Evolutionary conservation across 2,797 vertebrate species (phyloP).

Genomic region (Orientallactaga sibirica): DNA sequence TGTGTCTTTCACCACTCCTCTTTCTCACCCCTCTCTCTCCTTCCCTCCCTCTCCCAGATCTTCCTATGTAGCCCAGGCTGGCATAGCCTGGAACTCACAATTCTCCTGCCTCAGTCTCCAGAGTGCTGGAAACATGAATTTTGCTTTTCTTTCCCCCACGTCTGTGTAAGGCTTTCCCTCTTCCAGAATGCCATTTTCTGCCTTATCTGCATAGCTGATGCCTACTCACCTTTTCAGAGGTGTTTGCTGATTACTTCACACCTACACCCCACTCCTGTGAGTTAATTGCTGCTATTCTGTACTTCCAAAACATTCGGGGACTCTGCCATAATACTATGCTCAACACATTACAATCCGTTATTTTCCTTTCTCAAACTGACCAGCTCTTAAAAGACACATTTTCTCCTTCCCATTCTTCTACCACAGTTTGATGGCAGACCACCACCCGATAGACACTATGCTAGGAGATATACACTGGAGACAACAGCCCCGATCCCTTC

Average conservation of each 20-base stretch:
- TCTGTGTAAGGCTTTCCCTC: not conserved
- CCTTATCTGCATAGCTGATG: constrained; percentile 48
- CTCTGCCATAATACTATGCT: not conserved
- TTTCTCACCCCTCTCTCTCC: not conserved
- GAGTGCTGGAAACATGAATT: not conserved
- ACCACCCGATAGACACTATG: not conserved
- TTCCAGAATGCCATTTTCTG: not conserved
- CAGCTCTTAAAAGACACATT: not conserved
- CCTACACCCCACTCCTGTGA: not conserved
- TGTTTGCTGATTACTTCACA: constrained; percentile 62
- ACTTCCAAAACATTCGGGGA: not conserved
- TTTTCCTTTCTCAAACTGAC: not conserved
- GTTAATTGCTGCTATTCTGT: constrained; percentile 1
- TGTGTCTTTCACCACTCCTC: too few relatives aligned
- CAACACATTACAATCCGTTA: not conserved
- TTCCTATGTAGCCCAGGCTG: not conserved
- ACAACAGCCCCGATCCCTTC: not conserved
- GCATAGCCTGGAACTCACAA: not conserved
- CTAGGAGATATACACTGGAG: not conserved
- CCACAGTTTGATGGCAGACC: not conserved
- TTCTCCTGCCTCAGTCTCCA: not conserved
- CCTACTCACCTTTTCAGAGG: not conserved
- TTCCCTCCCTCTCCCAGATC: too few relatives aligned
- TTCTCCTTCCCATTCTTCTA: not conserved
- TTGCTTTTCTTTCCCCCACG: not conserved